These are phyloP conservation scores for Propithecus deckenii DNA, from an alignment of 2,797 vertebrate genomes.

Conservation along the genomic window DNA sequence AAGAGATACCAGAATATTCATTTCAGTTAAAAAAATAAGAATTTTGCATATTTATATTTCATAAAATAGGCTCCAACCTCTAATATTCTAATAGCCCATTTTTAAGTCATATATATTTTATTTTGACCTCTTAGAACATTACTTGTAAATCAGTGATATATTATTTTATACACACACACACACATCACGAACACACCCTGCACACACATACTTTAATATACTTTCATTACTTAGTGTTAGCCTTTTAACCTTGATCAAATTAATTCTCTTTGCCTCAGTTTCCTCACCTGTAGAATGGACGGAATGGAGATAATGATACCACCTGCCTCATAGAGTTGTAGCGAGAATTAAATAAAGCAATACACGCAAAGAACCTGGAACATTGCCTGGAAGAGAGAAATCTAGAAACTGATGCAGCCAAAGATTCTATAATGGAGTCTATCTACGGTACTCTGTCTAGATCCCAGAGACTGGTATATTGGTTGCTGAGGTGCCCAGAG, in stretches of 20 bases:
- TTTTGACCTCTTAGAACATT: neutral
- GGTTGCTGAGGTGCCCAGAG: neutral
- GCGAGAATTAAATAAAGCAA: neutral
- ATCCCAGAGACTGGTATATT: neutral
- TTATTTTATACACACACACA: too few relatives aligned
- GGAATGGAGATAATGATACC: neutral
- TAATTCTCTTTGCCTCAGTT: neutral
- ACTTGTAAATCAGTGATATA: neutral
- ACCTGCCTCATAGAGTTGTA: neutral
- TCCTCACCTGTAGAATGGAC: constrained; percentile 9
- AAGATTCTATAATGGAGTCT: too few relatives aligned
- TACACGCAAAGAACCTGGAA: neutral
- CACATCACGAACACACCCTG: neutral
- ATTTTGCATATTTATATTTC: neutral
- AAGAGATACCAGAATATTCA: neutral
- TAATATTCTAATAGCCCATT: neutral
- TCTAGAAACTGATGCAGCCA: neutral
- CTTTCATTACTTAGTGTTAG: neutral
- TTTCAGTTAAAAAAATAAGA: neutral
- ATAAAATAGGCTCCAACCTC: neutral
- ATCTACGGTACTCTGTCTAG: neutral
- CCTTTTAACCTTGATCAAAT: neutral
- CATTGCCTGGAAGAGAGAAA: neutral
- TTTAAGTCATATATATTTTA: neutral
- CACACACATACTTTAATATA: neutral